Conservation (phyloP, 1,140 invertebrate species). For the Nasonia longicornis region DNA sequence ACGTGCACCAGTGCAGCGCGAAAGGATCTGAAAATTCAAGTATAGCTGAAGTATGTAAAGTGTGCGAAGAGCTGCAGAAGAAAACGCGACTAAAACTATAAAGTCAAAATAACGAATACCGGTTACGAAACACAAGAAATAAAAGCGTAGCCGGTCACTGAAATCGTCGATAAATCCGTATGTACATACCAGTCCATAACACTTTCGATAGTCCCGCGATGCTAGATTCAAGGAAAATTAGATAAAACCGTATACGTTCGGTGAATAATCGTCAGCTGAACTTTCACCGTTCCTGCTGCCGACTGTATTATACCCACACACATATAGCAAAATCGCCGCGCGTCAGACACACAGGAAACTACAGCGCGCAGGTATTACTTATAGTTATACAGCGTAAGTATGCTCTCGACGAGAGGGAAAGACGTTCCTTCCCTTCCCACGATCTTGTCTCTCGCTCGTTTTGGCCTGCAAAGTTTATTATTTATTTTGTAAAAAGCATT, state of each 20-base stretch:
- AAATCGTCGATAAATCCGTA: too few relatives aligned
- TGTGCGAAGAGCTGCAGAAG: too few relatives aligned
- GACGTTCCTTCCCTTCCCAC: slow-evolving; percentile 49
- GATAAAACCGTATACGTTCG: too few relatives aligned
- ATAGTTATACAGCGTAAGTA: background rate
- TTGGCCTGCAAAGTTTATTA: background rate
- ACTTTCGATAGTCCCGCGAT: too few relatives aligned
- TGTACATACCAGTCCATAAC: too few relatives aligned
- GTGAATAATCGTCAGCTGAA: slow-evolving; percentile 44
- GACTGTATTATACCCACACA: background rate
- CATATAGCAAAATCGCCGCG: background rate
- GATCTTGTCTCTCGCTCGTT: slow-evolving; percentile 51
- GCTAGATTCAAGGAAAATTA: too few relatives aligned
- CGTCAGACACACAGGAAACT: background rate
- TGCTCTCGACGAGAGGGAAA: background rate
- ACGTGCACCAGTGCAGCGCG: background rate
- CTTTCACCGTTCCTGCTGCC: slow-evolving; percentile 54
- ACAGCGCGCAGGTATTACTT: background rate
- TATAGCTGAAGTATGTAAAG: too few relatives aligned
- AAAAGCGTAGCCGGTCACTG: too few relatives aligned
- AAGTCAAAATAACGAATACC: too few relatives aligned
- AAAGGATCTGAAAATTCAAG: background rate
- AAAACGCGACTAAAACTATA: too few relatives aligned
- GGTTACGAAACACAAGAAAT: too few relatives aligned
- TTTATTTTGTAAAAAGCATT: slow-evolving; percentile 5